Evolutionary conservation across 1,140 invertebrate species (phyloP), one percentile per base, ranked within the genome.

Genomic region (Lepidurus apus): DNA sequence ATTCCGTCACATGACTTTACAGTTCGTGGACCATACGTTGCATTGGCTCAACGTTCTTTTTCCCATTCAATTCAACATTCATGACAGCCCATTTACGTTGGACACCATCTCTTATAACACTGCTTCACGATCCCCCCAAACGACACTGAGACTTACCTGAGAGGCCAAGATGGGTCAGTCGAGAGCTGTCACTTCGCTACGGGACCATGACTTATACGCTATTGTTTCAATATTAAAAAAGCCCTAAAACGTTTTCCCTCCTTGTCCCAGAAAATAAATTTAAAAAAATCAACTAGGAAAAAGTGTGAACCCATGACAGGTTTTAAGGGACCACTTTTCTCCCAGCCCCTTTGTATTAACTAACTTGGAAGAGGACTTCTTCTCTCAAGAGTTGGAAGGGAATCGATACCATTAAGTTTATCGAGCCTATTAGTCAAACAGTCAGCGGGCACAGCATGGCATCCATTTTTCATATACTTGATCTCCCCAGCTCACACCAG

Each of bases 401-500:
- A 65, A 17, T 65, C 53, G 53, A 65, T 65, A 65, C 21, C 53
- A 21, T 65, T 65, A 65, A 65, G n/a, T 65, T 65, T 65, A 65
- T 65, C 53, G 53, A 65, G 53, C 53, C 53, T 65, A 65, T 65
- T 65, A 21, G 53, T 65, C 53, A 65, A 65, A 21, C 53, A 65
- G 53, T 65, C 53, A 65, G 17, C 53, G 53, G 53, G 53, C 53
- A 21, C 53, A 65, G 53, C 53, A 65, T 65, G 53, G 17, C 53
- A 65, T 65, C 53, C 53, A 65, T 65, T 65, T 65, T 65, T 65
- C 53, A 65, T 65, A 65, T 21, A 65, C 53, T 65, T 21, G 53
- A 65, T 65, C 53, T 65, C 53, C 53, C 53, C 21, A 65, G 53
- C 53, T 65, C 53, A 65, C 53, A 65, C 53, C 53, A 65, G 53